Evolutionary conservation across 2,797 vertebrate species (phyloP), one percentile per base, ranked within the genome.

Genomic region (Manis crassicaudata): DNA sequence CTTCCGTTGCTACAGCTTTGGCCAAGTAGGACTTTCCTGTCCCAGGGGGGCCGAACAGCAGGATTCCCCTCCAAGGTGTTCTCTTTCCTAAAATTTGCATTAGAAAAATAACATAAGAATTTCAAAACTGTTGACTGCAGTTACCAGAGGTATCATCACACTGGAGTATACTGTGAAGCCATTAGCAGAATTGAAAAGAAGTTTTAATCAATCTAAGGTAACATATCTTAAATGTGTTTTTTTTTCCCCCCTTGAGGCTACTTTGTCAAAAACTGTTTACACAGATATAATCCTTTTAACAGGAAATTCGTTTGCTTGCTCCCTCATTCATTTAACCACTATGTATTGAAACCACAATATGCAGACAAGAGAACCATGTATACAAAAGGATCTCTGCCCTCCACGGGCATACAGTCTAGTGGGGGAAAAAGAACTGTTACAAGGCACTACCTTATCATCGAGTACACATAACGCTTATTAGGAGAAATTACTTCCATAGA

Each of bases 11-110:
- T 63, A 99, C 99, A 70, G 99, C 99, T 98, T 99, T 99, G 93
- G 99, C 99, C 97, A 99, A 98, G n/a, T 99, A 99, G 40, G 99
- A 99, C 97, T 99, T 99, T 94, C 99, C 99, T 72, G 99, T 99
- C 94, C 99, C 99, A 23, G 99, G 99, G 60, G 99, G 99, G 65
- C 99, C 99, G 98, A 99, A 99, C 0, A 99, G 99, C 60, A 99
- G 98, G 97, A 99, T 99, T 20, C 99, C 99, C 96, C 99, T 99
- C 99, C 99, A 99, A 0, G 99, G 99, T 73, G 99, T 99, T 98
- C 99, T 99, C 98, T 99, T 99, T 90, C 99, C 99, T 99, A 96
- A 92, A 95, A 94, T 81, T 56, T 80, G 8, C 4, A 79, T 77
- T 29, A 92, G 37, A 97, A 94, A 96, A 68, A 63, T 27, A 97